Evolutionary conservation across 2,888 invertebrate genomes (phyloP).

Genomic region (Myopa tessellatipennis): DNA sequence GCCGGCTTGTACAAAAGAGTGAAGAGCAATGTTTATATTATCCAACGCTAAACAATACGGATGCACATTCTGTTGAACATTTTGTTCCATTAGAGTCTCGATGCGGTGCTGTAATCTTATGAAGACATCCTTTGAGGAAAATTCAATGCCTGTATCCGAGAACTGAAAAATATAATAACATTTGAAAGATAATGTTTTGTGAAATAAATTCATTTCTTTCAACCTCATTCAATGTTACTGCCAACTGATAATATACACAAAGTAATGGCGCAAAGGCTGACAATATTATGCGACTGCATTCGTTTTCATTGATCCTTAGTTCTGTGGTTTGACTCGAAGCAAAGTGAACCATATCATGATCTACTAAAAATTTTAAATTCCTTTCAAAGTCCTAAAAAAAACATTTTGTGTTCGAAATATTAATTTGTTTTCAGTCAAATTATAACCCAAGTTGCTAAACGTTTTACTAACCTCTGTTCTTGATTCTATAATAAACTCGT

Average conservation of each 20-base stretch:
- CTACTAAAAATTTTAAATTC: constrained; percentile 59
- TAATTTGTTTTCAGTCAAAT: neutral
- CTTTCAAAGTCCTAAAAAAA: constrained; percentile 68
- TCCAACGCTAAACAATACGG: constrained; percentile 83
- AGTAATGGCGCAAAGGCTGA: constrained; percentile 75
- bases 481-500: constrained; percentile 75
- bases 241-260: constrained; percentile 72
- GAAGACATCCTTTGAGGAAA: constrained; percentile 71
- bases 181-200: neutral
- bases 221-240: constrained; percentile 71
- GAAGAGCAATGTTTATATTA: constrained; percentile 71
- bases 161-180: constrained; percentile 23
- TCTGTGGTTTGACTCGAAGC: constrained; percentile 59
- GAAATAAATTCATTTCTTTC: constrained; percentile 44
- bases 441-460: neutral
- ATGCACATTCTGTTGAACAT: constrained; percentile 69
- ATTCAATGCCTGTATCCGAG: constrained; percentile 47
- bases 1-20: constrained; percentile 69
- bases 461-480: constrained; percentile 67
- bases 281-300: constrained; percentile 70
- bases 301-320: constrained; percentile 55
- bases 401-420: neutral
- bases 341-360: constrained; percentile 56
- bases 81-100: constrained; percentile 69
- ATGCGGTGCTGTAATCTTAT: constrained; percentile 72